These are phyloP conservation scores for Budorcas taxicolor DNA, from an alignment of 2,113 vertebrate species.

Conservation along the genomic window DNA sequence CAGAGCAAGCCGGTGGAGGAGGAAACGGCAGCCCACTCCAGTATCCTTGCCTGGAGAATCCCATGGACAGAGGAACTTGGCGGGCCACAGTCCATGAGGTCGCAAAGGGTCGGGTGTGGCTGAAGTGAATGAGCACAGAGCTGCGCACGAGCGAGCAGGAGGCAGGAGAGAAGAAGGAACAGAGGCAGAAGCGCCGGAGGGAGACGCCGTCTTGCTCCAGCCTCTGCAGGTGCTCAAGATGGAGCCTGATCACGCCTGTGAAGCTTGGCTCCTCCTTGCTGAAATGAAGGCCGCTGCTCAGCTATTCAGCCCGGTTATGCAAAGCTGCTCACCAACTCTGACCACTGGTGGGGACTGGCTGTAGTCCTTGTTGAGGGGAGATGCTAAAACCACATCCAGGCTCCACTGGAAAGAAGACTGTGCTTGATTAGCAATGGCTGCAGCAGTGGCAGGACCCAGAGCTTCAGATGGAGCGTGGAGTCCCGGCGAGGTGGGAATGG, in stretches of 20 bases:
- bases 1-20: neutral
- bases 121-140: neutral
- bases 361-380: fast-evolving
- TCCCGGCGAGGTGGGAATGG: neutral
- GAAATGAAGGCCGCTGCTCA: neutral
- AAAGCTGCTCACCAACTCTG: neutral
- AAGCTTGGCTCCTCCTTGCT: neutral
- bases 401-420: neutral
- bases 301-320: neutral
- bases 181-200: fast-evolving
- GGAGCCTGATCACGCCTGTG: fast-evolving
- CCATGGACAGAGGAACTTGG: neutral
- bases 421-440: neutral
- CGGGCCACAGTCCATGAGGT: neutral
- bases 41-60: neutral
- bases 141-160: fast-evolving
- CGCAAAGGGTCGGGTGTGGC: fast-evolving
- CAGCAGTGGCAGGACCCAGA: neutral
- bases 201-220: fast-evolving
- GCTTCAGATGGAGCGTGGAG: fast-evolving
- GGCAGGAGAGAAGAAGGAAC: neutral
- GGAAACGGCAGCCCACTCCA: neutral
- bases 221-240: neutral
- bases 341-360: neutral
- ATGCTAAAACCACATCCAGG: neutral